Evolutionary conservation across 2,888 invertebrate species (phyloP), one percentile per base, ranked within the genome.

Genomic region (Volucella inanis): DNA sequence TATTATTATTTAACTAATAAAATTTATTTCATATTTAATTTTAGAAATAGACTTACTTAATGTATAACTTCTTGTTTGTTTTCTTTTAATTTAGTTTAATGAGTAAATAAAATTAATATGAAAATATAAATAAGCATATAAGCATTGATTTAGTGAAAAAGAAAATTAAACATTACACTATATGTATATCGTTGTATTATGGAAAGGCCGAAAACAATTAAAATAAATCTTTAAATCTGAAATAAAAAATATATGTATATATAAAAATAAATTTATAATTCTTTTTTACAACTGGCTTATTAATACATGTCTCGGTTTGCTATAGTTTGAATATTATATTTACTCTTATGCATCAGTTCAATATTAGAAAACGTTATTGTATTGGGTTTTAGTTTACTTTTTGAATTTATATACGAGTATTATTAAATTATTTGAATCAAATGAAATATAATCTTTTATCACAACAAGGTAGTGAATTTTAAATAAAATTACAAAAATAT

Each of bases 1-100:
- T 31, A 80, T 57, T 68, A 62, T 76, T 43, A 75, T 49, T 84
- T 84, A 80, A 57, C 76, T 80, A 81, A 67, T 76, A 76, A 50
- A 81, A 55, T 62, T 39, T 12, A 50, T 57, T 76, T 71, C 50
- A 62, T 57, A 12, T 22, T 76, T 80, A 31, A 31, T 47, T 22
- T 76, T 80, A 84, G 43, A 70, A 65, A 84, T 84, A 71, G 64
- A 76, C 59, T 72, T 70, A 76, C 59, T 72, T 70, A 49, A 50
- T 43, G 54, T 65, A 10, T 6, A 31, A 31, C 1, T 45, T 50
- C 31, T 52, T 54, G 38, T 14, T 54, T 54, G 31, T 39, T 67
- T 62, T 50, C n/a, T 49, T 61, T 65, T 52, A 59, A 10, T 50
- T 72, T 45, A 54, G 31, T 50, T 41, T 38, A 77, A 71, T 65